These are phyloP conservation scores for Blastobasis adustella DNA, from an alignment of 2,888 invertebrate species.

Conservation along the genomic window DNA sequence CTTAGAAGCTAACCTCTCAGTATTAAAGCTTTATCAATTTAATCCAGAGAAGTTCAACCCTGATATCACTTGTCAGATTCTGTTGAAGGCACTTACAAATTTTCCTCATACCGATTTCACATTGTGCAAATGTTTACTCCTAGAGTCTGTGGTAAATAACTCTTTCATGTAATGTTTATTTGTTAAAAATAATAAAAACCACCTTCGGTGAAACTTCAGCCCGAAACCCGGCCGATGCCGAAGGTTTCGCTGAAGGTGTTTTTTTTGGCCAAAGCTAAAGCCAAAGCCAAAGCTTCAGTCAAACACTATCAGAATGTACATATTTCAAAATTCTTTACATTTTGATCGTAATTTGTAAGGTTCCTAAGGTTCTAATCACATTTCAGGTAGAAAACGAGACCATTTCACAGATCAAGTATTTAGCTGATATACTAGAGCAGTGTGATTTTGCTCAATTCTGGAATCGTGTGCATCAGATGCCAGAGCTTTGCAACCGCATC, in stretches of 20 bases:
- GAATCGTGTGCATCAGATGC: slow-evolving; percentile 84
- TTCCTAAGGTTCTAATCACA: slow-evolving; percentile 1
- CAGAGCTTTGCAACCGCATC: slow-evolving; percentile 85
- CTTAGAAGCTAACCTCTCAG: slow-evolving; percentile 96
- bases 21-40: slow-evolving; percentile 97
- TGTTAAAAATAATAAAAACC: too few relatives aligned
- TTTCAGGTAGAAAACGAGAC: slow-evolving; percentile 86
- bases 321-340: not conserved
- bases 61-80: slow-evolving; percentile 90
- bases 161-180: too few relatives aligned
- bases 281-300: too few relatives aligned
- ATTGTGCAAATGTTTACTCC: slow-evolving; percentile 96
- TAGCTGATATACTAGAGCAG: slow-evolving; percentile 93
- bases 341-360: too few relatives aligned
- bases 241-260: too few relatives aligned
- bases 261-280: too few relatives aligned
- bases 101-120: slow-evolving; percentile 98
- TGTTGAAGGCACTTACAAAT: slow-evolving; percentile 96
- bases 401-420: slow-evolving; percentile 89
- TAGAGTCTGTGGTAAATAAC: slow-evolving; percentile 75
- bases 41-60: slow-evolving; percentile 91
- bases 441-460: slow-evolving; percentile 95
- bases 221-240: too few relatives aligned
- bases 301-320: too few relatives aligned
- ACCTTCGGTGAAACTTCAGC: too few relatives aligned